Percentiles rank a stretch among this genome's conserved stretches.
These are phyloP conservation scores for Lasioglossum baleicum DNA, from an alignment of 1,140 invertebrate species.

Conservation along the genomic window DNA sequence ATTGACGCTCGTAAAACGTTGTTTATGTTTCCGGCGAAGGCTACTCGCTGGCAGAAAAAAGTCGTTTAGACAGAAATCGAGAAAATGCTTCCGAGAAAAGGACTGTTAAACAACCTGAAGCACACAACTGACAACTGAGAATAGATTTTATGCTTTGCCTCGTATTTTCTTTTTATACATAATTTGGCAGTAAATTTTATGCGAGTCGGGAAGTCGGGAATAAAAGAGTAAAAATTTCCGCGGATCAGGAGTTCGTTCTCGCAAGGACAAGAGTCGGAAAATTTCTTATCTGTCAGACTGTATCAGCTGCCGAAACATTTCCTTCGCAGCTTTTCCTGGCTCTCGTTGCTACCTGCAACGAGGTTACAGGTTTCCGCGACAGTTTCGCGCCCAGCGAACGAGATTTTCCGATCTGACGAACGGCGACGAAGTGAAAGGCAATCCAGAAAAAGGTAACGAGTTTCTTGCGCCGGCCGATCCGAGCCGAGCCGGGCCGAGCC, in stretches of 20 bases:
- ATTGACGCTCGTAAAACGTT: no score
- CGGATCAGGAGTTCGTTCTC: not conserved
- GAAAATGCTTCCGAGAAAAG: no score
- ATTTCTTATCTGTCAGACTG: not conserved
- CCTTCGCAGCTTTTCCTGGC: not conserved
- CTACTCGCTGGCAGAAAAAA: no score
- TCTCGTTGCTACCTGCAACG: not conserved
- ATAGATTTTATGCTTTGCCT: no score
- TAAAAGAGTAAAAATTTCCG: no score
- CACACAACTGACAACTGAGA: no score
- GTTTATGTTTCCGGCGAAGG: no score
- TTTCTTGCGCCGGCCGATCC: not conserved
- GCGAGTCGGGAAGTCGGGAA: no score
- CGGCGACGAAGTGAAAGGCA: conserved; percentile 43
- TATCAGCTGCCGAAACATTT: not conserved
- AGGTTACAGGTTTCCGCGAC: conserved; percentile 36
- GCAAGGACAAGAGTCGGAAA: not conserved
- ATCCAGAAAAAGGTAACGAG: conserved; percentile 41
- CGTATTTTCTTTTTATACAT: no score
- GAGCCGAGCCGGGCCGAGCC: not conserved
- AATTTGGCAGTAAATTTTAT: no score
- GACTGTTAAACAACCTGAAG: no score
- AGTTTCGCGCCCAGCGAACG: conserved; percentile 33
- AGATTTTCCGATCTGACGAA: conserved; percentile 32
- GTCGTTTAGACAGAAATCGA: no score